Base-by-base conservation (phyloP, 2,888 invertebrate species). In the Synanthedon tipuliformis region DNA sequence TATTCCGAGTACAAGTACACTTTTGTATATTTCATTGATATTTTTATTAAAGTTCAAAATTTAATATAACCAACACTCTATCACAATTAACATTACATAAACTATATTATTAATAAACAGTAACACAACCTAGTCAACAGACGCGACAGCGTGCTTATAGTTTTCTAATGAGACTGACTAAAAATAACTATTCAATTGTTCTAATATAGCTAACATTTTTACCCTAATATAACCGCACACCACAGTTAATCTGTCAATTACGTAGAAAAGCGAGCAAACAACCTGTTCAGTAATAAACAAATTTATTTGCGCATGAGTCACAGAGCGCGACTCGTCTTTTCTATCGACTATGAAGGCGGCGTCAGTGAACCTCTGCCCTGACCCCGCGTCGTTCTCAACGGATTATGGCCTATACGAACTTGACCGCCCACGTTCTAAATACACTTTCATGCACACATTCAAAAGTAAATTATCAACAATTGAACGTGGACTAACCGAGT, bases 391-490 rank as follows among this genome's bases (percentile, higher is more conserved):
- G 61, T 59, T 66, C 66, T 67, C 71, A 70, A 69, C 70, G 67
- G 73, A 75, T 77, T 73, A 80, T 72, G 71, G 73, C 71, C 34
- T 34, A 34, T 34, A 34, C 34, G 72, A 81, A 81, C 85, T 77
- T 77, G 82, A 78, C 79, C 83, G 83, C 83, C 85, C 79, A 84
- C 84, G 68, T 65, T 59, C 63, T 58, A 61, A 34, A 62, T 11
- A 49, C 49, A 49, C 49, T 49, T 49, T 49, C 49, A 10, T 49
- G 18, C 16, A 23, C 16, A 16, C 16, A 49, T 16, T 16, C 49
- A 13, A 16, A 49, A 49, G 12, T 45, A 45, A 13, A 45, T 15
- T 45, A 45, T 45, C 45, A 45, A 45, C 34, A 34, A 45, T 45
- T 45, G 15, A 45, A 45, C 45, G 45, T 45, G 15, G 45, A 45